phyloP scores from a whole-genome alignment of 2,113 vertebrate species.

The Alectura lathami region DNA sequence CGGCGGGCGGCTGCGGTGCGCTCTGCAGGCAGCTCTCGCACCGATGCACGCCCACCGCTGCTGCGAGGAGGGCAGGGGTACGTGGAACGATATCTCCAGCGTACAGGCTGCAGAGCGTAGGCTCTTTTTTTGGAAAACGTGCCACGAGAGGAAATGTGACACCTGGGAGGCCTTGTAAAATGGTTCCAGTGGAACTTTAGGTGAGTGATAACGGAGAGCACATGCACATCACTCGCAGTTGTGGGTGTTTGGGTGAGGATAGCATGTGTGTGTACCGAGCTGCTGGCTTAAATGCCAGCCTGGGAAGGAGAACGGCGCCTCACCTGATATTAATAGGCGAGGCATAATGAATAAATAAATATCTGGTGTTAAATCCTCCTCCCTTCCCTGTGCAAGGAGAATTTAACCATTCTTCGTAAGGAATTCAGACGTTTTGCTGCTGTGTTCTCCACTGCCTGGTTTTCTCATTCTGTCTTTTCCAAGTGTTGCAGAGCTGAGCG shows the following conservation, averaged over 20 bases:
- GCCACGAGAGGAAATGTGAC: slow-evolving; percentile 12
- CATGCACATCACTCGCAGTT: neutral
- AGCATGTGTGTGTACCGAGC: neutral
- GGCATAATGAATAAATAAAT: slow-evolving; percentile 38
- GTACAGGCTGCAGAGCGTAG: neutral
- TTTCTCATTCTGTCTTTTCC: neutral
- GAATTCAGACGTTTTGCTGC: neutral
- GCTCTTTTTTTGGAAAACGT: slow-evolving; percentile 7
- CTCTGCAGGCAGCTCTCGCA: neutral
- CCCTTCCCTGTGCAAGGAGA: neutral
- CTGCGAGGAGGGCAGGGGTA: neutral
- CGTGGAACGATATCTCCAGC: neutral
- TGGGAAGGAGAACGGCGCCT: neutral
- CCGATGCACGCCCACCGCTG: neutral
- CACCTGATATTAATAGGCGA: slow-evolving; percentile 19
- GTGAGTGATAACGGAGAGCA: neutral
- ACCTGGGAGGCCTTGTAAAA: slow-evolving; percentile 9
- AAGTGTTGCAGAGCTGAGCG: neutral
- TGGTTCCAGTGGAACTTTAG: slow-evolving; percentile 35
- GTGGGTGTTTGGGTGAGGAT: neutral
- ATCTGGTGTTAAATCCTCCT: neutral
- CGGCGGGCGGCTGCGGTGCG: neutral
- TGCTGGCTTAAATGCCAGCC: neutral
- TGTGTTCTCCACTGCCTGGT: neutral
- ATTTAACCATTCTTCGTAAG: neutral